Evolutionary conservation across 2,113 vertebrate genomes (phyloP).

Genomic region (Prunella himalayana): DNA sequence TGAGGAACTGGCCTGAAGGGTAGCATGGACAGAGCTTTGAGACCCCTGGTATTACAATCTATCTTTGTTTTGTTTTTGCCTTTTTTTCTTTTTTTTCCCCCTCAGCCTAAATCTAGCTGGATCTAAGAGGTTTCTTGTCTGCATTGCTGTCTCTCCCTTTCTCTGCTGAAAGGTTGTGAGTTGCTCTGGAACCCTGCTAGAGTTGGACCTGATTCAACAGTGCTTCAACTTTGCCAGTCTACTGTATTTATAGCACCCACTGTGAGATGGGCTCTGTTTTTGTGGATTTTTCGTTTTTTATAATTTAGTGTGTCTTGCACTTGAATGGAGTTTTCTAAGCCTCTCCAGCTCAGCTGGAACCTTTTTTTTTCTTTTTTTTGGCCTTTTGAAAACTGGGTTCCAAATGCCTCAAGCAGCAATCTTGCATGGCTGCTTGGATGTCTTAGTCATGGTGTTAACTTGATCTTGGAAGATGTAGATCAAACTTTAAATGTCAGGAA

Average conservation of each 20-base stretch:
- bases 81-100: neutral
- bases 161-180: neutral
- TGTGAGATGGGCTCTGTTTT: neutral
- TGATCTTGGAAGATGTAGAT: neutral
- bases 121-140: neutral
- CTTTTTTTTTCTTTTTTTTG: neutral
- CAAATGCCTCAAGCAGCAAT: neutral
- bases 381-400: neutral
- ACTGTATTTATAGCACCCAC: neutral
- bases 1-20: neutral
- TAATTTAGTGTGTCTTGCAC: neutral
- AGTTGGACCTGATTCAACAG: neutral
- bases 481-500: neutral
- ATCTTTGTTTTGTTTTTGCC: neutral
- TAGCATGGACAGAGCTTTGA: neutral
- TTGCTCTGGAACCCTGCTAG: neutral
- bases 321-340: neutral
- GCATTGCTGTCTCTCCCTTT: neutral
- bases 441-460: neutral
- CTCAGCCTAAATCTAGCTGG: neutral
- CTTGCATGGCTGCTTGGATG: neutral
- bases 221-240: neutral
- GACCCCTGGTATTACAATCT: neutral
- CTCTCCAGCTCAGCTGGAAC: neutral
- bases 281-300: neutral